Evolutionary conservation across 2,797 vertebrate species (phyloP), one percentile per base, ranked within the genome.

Genomic region (Halcyon leucocephala): DNA sequence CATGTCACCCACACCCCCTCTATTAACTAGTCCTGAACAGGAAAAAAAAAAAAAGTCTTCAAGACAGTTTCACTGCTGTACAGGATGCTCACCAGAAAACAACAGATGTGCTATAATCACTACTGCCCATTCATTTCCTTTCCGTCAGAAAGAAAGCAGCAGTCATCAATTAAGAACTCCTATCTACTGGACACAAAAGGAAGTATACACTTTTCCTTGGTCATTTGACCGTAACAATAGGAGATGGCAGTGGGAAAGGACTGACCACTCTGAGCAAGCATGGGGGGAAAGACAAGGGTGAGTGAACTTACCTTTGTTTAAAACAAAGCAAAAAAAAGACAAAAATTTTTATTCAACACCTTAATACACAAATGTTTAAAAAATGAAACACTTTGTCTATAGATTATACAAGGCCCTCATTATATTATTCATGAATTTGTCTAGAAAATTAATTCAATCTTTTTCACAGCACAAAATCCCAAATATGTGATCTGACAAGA

Each of bases 1-100:
- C 65, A 54, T 33, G 74, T 66, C 76, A 91, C 57, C 49, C 55
- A 29, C 39, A 82, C 35, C n/a, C 48, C 49, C 42, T 69, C 46
- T 61, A 74, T 52, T 76, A 91, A 94, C 71, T 72, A 58, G 41
- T 24, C 71, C 46, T 22, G 11, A 80, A 70, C 20, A 12, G 71
- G 82, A 10, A 24, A 6, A 44, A 41, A 44, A 74, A 33, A 22
- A 26, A 78, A 55, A 69, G 52, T 86, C 93, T 95, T 96, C 81
- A 96, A 96, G 96, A 97, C 89, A 94, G 96, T 95, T 92, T 97
- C 91, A 93, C 42, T 95, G 94, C 89, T 92, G 62, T 83, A 98
- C 98, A 98, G 98, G 98, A 98, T 97, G 96, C 94, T 82, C 92
- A 85, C 64, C 77, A 95, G 96, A 96, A 97, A 98, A 97, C 89